Base-by-base conservation (phyloP, 2,797 vertebrate genomes). In the Micropoecilia bifurca region DNA sequence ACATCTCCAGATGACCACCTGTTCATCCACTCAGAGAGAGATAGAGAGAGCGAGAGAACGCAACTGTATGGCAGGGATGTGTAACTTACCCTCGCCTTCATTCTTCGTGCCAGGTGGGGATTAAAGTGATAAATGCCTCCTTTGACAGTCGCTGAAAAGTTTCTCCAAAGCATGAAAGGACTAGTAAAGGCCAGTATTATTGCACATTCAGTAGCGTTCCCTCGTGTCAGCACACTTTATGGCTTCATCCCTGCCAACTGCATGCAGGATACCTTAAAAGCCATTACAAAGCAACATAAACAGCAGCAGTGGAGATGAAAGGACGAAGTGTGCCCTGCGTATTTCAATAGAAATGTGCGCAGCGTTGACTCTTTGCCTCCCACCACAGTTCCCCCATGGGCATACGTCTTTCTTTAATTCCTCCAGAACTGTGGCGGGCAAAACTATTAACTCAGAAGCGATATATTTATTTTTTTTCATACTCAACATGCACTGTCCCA, bases 141-240 rank as follows among this genome's bases (percentile, higher is more conserved):
- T 89, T 87, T 95, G 95, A 95, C 93, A 94, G 93, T 92, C 80
- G 88, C 83, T 90, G 92, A 92, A 94, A 94, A 87, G 91, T 94
- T 89, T 79, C 83, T 88, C 83, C 78, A 85, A 89, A 92, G 94
- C 93, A 94, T 94, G 90, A 95, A 94, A 92, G 90, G 85, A 88
- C 90, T 87, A 79, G 81, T 71, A 73, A 66, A 30, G 68, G 77
- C 74, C 72, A 77, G 72, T 86, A 80, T 89, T 80, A 85, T 87
- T 80, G 81, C 83, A 89, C 83, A 83, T 76, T 87, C 83, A 73
- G 78, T 80, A 82, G 73, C 33, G 81, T 48, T 78, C 83, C 80
- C 73, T 78, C 83, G 90, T 86, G 88, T 90, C 88, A 86, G 75
- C 88, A 84, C 83, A 85, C 83, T 91, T 91, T 80, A 86, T 83